Conservation (phyloP, 2,888 invertebrate genomes). For the Sinotaia quadrata region DNA sequence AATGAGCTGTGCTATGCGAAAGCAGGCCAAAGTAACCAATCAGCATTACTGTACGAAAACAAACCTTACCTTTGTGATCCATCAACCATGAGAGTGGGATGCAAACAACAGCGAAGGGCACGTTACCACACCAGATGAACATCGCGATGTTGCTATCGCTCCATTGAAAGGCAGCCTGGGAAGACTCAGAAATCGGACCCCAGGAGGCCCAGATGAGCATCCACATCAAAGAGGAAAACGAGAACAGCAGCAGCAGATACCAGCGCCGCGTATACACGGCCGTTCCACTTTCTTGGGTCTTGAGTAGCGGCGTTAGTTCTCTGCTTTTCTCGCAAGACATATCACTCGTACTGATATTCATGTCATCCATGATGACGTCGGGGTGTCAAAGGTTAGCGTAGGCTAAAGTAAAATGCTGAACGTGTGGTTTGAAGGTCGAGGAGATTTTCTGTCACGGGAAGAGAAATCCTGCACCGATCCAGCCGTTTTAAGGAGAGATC, state of each 20-base stretch:
- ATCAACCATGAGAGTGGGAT: slow-evolving; percentile 41
- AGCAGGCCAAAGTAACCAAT: too few relatives aligned
- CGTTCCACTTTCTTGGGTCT: not conserved
- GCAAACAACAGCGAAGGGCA: slow-evolving; percentile 33
- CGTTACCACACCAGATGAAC: slow-evolving; percentile 40
- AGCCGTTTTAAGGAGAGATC: too few relatives aligned
- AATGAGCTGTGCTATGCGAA: too few relatives aligned
- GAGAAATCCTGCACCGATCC: too few relatives aligned
- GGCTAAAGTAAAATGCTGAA: too few relatives aligned
- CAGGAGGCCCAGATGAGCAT: slow-evolving; percentile 42
- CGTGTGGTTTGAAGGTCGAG: too few relatives aligned
- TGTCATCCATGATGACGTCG: too few relatives aligned
- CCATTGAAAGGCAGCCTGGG: slow-evolving; percentile 40
- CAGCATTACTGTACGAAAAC: too few relatives aligned
- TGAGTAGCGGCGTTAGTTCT: slow-evolving; percentile 12
- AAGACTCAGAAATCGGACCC: slow-evolving; percentile 44
- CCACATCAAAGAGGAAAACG: slow-evolving; percentile 29
- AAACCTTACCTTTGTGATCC: slow-evolving; percentile 40
- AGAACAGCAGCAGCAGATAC: slow-evolving; percentile 43
- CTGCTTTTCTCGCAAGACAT: too few relatives aligned
- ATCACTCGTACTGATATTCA: too few relatives aligned
- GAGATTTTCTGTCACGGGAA: too few relatives aligned
- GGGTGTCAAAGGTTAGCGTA: too few relatives aligned
- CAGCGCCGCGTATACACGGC: slow-evolving; percentile 40
- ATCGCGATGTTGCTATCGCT: slow-evolving; percentile 40